Evolutionary conservation across 2,888 invertebrate species (phyloP).

Genomic region (Protonemura montana): DNA sequence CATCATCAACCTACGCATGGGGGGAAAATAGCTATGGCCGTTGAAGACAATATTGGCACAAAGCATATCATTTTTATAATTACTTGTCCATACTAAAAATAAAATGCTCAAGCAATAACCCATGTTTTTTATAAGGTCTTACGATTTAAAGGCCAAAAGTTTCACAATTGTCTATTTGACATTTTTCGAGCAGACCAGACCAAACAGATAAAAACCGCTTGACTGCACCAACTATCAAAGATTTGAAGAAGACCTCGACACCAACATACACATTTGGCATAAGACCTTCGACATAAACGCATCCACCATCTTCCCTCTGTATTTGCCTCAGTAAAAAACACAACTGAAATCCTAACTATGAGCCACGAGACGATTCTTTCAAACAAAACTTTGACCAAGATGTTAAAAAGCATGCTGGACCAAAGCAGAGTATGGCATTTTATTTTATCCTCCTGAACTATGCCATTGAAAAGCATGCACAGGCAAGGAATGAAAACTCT

Average conservation of each 20-base stretch:
- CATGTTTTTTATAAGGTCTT: not conserved
- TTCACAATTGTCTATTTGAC: not conserved
- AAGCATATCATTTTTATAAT: not conserved
- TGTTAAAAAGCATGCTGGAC: not conserved
- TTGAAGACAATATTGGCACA: constrained; percentile 1
- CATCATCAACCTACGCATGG: too few species aligned
- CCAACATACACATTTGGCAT: not conserved
- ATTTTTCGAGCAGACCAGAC: not conserved
- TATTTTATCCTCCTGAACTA: not conserved
- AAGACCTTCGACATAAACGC: not conserved
- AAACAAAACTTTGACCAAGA: not conserved
- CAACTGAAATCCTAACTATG: not conserved
- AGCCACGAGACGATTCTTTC: not conserved
- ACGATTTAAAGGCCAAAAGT: not conserved
- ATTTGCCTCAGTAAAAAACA: not conserved
- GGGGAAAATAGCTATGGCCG: not conserved
- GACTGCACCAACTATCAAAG: not conserved
- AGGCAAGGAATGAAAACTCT: too few species aligned
- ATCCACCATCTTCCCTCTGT: not conserved
- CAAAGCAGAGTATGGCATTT: not conserved
- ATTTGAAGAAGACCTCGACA: not conserved
- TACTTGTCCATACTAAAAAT: not conserved
- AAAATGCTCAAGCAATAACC: not conserved
- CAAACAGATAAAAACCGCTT: not conserved
- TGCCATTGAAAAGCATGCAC: too few species aligned